Conservation (phyloP, 2,888 invertebrate species). For the Chorisops tibialis region DNA sequence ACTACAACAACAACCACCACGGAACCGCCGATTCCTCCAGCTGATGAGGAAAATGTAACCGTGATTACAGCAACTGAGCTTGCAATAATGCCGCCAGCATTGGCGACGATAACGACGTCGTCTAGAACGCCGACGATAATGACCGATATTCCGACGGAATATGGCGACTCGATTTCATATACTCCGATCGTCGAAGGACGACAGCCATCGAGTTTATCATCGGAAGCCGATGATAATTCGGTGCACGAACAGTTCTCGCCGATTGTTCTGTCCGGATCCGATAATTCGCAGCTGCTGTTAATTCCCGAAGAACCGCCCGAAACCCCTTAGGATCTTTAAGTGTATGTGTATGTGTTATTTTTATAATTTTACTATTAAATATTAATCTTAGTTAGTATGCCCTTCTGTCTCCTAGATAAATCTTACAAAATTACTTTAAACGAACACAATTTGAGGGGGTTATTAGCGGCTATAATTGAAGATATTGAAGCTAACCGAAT, state of each 20-base stretch:
- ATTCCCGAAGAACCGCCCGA: slow-evolving; percentile 52
- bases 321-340: slow-evolving; percentile 41
- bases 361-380: slow-evolving; percentile 1
- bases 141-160: slow-evolving; percentile 10
- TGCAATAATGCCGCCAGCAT: neutral
- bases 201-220: slow-evolving; percentile 15
- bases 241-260: slow-evolving; percentile 48
- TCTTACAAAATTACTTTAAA: no score
- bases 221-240: slow-evolving; percentile 45
- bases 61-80: slow-evolving; percentile 23
- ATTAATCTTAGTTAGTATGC: no score
- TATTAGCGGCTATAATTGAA: no score
- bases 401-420: no score
- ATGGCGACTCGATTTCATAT: slow-evolving; percentile 24
- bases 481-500: no score
- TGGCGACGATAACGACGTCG: neutral
- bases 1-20: slow-evolving; percentile 40
- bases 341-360: slow-evolving; percentile 14
- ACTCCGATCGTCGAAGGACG: slow-evolving; percentile 7
- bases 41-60: slow-evolving; percentile 38
- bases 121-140: neutral
- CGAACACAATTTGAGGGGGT: no score
- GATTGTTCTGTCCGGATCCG: slow-evolving; percentile 39
- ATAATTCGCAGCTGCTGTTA: slow-evolving; percentile 47
- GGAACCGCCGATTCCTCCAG: neutral